These are phyloP conservation scores for Pangasius macronema DNA, from an alignment of 2,797 vertebrate genomes.

Conservation along the genomic window DNA sequence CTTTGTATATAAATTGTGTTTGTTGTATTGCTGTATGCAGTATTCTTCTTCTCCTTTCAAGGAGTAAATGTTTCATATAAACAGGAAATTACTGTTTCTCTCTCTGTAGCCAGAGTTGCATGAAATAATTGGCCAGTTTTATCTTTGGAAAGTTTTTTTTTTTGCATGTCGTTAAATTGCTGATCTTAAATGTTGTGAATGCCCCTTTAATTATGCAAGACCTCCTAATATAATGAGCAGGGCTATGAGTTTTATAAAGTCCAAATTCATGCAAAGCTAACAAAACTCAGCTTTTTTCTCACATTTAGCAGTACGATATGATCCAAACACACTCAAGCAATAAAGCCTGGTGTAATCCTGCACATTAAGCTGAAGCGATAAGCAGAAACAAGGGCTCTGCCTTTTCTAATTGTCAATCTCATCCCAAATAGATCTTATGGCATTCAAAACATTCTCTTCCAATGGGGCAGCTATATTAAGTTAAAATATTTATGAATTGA, in stretches of 20 bases:
- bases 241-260: background rate
- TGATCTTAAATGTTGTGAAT: constrained; percentile 20
- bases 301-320: background rate
- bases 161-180: constrained; percentile 20
- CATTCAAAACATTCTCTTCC: background rate
- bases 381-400: background rate
- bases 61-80: background rate
- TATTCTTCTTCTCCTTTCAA: background rate
- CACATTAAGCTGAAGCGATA: background rate
- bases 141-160: background rate
- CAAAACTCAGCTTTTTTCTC: background rate
- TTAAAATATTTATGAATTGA: background rate
- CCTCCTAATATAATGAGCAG: constrained; percentile 26
- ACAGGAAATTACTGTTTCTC: background rate
- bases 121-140: constrained; percentile 26
- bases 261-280: background rate
- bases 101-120: background rate
- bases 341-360: background rate
- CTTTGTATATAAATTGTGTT: background rate
- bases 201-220: constrained; percentile 27
- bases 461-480: background rate
- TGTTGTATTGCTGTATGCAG: background rate
- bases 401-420: background rate
- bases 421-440: background rate
- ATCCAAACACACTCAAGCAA: constrained; percentile 9